phyloP scores from a whole-genome alignment of 2,888 invertebrate genomes.

The Hirtodrosophila trivittata region DNA sequence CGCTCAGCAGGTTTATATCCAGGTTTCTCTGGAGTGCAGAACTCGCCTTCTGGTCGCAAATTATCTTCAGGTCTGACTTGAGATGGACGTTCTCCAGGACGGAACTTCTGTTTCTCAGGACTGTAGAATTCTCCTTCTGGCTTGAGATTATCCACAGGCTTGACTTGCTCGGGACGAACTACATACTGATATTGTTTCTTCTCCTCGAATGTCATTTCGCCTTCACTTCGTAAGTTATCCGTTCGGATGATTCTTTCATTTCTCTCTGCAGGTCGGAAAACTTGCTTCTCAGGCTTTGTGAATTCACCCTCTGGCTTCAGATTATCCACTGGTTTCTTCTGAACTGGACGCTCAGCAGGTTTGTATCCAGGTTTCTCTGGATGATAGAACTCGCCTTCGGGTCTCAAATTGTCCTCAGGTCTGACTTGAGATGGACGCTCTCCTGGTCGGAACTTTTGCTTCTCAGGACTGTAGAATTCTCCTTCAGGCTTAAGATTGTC shows the following conservation, averaged over 20 bases:
- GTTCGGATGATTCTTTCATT: conserved; percentile 85
- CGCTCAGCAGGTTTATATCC: conserved; percentile 74
- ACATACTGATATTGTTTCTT: conserved; percentile 83
- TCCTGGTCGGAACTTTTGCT: conserved; percentile 81
- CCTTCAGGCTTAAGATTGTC: conserved; percentile 62
- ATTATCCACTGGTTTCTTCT: conserved; percentile 85
- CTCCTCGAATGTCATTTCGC: conserved; percentile 83
- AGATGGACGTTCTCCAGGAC: conserved; percentile 12
- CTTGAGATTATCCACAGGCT: conserved; percentile 32
- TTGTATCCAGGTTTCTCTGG: conserved; percentile 83
- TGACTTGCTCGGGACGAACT: conserved; percentile 37
- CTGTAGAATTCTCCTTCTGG: conserved; percentile 37
- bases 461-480: conserved; percentile 11
- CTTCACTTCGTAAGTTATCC: conserved; percentile 87
- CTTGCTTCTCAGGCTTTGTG: conserved; percentile 84
- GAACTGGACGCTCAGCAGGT: conserved; percentile 84
- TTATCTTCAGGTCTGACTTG: conserved; percentile 35
- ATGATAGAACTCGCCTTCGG: conserved; percentile 85
- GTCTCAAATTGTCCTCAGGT: conserved; percentile 85
- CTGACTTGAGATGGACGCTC: conserved; percentile 82
- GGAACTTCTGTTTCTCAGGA: conserved; percentile 71
- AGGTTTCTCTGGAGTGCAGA: conserved; percentile 70
- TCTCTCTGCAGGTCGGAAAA: conserved; percentile 83
- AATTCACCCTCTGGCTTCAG: conserved; percentile 86
- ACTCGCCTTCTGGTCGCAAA: conserved; percentile 31